Conservation (phyloP, 2,888 invertebrate species). For the Tenthredo distinguenda region DNA sequence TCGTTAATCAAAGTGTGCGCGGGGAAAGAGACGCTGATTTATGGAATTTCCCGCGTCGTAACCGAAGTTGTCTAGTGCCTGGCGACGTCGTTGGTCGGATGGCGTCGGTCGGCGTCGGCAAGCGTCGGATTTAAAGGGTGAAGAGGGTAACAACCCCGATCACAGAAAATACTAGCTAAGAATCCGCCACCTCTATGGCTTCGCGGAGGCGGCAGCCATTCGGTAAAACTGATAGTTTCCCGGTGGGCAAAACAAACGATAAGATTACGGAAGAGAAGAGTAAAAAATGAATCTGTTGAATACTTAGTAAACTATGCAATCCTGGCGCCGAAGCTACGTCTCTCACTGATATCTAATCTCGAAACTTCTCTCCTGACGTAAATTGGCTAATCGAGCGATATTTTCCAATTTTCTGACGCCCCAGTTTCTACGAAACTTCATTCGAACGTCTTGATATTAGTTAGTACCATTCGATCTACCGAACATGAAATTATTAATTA, state of each 20-base stretch:
- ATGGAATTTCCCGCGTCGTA: conserved; percentile 32
- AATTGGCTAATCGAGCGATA: background rate
- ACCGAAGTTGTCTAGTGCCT: conserved; percentile 3
- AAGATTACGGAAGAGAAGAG: background rate
- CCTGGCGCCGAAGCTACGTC: background rate
- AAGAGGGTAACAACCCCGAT: conserved; percentile 34
- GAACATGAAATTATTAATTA: background rate
- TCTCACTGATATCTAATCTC: conserved; percentile 1
- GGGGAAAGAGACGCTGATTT: conserved; percentile 36
- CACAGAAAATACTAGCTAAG: conserved; percentile 30
- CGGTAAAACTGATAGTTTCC: conserved; percentile 42
- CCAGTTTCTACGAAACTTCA: background rate
- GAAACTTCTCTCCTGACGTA: background rate
- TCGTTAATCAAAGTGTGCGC: conserved; percentile 48
- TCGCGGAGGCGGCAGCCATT: background rate
- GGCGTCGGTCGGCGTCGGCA: background rate
- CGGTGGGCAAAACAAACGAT: background rate
- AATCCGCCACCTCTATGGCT: background rate
- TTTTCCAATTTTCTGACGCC: background rate
- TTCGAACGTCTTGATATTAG: background rate
- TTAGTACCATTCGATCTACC: background rate
- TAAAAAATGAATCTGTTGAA: background rate
- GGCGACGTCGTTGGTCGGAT: background rate
- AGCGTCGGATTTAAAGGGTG: background rate
- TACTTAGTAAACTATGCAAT: conserved; percentile 13